phyloP scores from a whole-genome alignment of 1,140 invertebrate species.

The Venturia canescens region DNA sequence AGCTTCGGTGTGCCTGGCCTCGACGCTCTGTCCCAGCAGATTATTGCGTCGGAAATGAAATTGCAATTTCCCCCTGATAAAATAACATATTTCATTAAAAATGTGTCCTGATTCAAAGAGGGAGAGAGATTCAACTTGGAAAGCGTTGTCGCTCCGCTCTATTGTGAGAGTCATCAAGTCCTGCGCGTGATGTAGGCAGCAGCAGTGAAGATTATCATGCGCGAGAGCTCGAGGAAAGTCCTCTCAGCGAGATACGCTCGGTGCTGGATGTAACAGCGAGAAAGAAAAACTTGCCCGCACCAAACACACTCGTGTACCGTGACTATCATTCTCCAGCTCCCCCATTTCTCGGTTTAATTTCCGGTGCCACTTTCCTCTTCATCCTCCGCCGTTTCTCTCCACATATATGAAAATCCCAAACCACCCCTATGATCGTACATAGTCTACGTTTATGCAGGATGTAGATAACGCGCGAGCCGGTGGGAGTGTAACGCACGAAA shows the following conservation, averaged over 20 bases:
- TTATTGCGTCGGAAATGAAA: background rate
- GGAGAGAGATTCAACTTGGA: background rate
- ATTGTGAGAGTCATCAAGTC: conserved; percentile 16
- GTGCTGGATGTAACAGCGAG: conserved; percentile 45
- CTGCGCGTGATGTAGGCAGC: background rate
- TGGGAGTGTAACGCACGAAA: background rate
- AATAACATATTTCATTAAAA: conserved; percentile 29
- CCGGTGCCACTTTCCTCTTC: conserved; percentile 31
- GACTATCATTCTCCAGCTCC: background rate
- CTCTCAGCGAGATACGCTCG: conserved; percentile 22
- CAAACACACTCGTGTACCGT: background rate
- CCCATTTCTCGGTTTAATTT: conserved; percentile 50
- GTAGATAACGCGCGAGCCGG: conserved; percentile 14
- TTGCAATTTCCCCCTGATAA: background rate
- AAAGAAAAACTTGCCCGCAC: conserved; percentile 43
- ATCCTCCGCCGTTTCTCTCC: background rate
- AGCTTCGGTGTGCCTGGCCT: too few species aligned
- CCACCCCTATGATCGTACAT: background rate
- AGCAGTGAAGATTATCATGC: conserved; percentile 25
- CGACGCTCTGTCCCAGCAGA: too few species aligned
- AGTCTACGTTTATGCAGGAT: conserved; percentile 1
- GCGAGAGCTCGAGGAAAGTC: background rate
- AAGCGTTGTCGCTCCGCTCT: conserved; percentile 14
- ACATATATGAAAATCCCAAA: background rate
- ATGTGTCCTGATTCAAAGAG: background rate